Evolutionary conservation across 1,140 invertebrate species (phyloP), one percentile per base, ranked within the genome.

Genomic region (Drosophila micromelanica): DNA sequence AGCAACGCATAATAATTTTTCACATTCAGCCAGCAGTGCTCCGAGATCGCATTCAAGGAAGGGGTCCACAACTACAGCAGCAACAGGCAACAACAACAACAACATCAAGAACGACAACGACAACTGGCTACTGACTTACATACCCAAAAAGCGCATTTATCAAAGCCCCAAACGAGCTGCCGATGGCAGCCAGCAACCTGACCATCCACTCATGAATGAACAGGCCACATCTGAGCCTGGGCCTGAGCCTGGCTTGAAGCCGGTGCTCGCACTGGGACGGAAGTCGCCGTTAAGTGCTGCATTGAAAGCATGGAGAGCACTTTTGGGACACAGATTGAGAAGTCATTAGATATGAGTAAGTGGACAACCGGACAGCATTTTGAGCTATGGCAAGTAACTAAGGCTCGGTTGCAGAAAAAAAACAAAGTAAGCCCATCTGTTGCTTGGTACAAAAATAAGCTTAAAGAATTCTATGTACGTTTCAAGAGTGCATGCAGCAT

Each of bases 1-100:
- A 62, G 72, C 86, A 73, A 74, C 84, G 84, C 84, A 87, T 90
- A 89, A 89, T 90, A 90, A 85, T 85, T 90, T 90, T 90, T 90
- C 77, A 90, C 80, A 85, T 90, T 71, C 71, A 62, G 42, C 70
- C 52, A 59, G 20, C 61, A 54, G 49, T 42, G 71, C 64, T 61
- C 35, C 17, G 35, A 60, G 76, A 78, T 78, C 60, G 68, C 20
- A 38, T 38, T 20, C 40, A 38, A 30, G 51, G 32, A 51, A 60
- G 32, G 56, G 23, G 13, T 35, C 43, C 15, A 27, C 55, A 54
- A 27, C 45, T 48, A 51, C 20, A 63, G 40, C 48, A 42, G 59
- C 62, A 60, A 74, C 23, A 49, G 42, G 42, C 48, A 42, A 17
- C 48, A 48, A 56, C 32, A 57, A 46, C 42, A 42, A 70, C 73